phyloP scores from a whole-genome alignment of 2,888 invertebrate species.

The Rotaria magnacalcarata region DNA sequence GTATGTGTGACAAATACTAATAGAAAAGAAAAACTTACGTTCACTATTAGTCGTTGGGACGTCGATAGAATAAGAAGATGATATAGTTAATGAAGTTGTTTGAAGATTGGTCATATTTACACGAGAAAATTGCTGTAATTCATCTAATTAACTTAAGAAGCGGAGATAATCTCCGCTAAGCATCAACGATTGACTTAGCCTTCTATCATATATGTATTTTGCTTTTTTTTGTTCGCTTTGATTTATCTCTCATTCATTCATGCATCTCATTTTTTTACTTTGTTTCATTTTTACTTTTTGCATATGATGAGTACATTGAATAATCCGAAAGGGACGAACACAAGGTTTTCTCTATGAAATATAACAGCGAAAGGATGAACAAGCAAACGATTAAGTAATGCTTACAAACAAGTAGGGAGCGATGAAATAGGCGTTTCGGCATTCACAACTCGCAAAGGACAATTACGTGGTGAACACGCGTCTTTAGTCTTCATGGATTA shows the following conservation, averaged over 20 bases:
- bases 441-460: neutral
- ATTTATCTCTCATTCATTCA: neutral
- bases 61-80: neutral
- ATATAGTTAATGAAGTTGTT: neutral
- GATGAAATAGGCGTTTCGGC: neutral
- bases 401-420: neutral
- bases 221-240: neutral
- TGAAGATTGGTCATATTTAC: constrained; percentile 1
- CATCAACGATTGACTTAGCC: neutral
- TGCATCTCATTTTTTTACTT: neutral
- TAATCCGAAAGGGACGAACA: neutral
- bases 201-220: neutral
- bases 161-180: neutral
- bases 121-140: neutral
- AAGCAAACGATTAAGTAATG: neutral
- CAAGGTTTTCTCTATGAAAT: neutral
- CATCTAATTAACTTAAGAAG: neutral
- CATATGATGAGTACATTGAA: neutral
- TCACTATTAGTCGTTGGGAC: neutral
- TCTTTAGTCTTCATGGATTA: neutral
- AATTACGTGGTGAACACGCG: neutral
- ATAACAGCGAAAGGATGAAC: neutral
- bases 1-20: constrained; percentile 5
- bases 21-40: constrained; percentile 8
- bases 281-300: neutral